These are phyloP conservation scores for Thymelicus sylvestris DNA, from an alignment of 2,888 invertebrate species.

Conservation along the genomic window DNA sequence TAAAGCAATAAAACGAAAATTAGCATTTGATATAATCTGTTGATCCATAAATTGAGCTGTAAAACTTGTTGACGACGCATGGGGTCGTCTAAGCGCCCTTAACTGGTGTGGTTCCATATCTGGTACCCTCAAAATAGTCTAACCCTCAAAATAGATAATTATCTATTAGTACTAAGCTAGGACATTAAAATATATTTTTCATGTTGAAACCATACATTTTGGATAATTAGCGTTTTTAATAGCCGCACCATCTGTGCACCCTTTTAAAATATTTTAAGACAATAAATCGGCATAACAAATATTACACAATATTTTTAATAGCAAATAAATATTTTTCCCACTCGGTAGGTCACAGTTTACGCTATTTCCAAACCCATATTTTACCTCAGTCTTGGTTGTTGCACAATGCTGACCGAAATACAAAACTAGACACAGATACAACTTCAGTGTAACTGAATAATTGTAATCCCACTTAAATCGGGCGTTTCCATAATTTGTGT, in stretches of 20 bases:
- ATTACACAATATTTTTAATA: too few species aligned
- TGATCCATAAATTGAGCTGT: slow-evolving; percentile 25
- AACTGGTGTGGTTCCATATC: slow-evolving; percentile 1
- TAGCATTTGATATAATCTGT: slow-evolving; percentile 20
- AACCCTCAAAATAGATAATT: slow-evolving; percentile 14
- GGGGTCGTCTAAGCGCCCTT: slow-evolving; percentile 10
- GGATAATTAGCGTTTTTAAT: slow-evolving; percentile 22
- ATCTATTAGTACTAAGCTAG: slow-evolving; percentile 14
- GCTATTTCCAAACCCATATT: too few species aligned
- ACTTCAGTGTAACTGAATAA: too few species aligned
- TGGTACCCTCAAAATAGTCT: not conserved
- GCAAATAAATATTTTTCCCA: too few species aligned
- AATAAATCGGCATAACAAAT: not conserved
- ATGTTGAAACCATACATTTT: not conserved
- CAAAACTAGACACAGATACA: too few species aligned
- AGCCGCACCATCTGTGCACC: not conserved
- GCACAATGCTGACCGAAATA: too few species aligned
- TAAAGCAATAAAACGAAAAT: slow-evolving; percentile 21
- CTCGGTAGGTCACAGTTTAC: too few species aligned
- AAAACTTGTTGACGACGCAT: slow-evolving; percentile 24
- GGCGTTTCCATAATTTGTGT: too few species aligned
- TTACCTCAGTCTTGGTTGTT: too few species aligned
- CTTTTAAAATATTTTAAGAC: not conserved
- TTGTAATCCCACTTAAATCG: too few species aligned
- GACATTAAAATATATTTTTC: slow-evolving; percentile 12